A percentile compares a stretch with the other conserved stretches of the same genome.
Conservation (phyloP, 2,888 invertebrate species). For the Mechanitis mazaeus region DNA sequence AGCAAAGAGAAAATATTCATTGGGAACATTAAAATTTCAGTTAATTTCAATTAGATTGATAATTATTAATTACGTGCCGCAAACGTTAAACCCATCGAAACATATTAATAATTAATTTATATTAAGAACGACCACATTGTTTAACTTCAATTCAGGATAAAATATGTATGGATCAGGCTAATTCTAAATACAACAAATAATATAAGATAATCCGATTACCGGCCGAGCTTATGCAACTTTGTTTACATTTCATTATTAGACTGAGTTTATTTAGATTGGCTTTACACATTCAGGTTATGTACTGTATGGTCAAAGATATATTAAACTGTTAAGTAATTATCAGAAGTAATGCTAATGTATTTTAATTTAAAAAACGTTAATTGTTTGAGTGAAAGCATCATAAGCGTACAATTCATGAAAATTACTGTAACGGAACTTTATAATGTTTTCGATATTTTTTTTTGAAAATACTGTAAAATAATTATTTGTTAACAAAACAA, state of each 20-base stretch:
- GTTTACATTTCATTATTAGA: conserved; percentile 6
- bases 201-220: conserved; percentile 3
- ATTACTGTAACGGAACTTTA: no score
- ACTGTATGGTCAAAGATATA: background rate
- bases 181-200: conserved; percentile 6
- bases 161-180: conserved; percentile 1
- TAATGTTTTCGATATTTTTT: no score
- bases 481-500: no score
- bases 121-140: background rate
- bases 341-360: no score
- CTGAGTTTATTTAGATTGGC: conserved; percentile 1
- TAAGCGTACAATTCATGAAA: no score
- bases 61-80: background rate
- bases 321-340: no score
- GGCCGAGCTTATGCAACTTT: conserved; percentile 6
- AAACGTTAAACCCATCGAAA: background rate
- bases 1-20: no score
- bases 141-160: background rate
- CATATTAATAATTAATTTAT: background rate
- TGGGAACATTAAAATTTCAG: no score
- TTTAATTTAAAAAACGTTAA: no score
- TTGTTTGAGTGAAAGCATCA: no score
- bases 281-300: background rate
- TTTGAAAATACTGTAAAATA: no score
- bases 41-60: no score